Evolutionary conservation across 2,888 invertebrate genomes (phyloP).

Genomic region (Caenorhabditis afra): DNA sequence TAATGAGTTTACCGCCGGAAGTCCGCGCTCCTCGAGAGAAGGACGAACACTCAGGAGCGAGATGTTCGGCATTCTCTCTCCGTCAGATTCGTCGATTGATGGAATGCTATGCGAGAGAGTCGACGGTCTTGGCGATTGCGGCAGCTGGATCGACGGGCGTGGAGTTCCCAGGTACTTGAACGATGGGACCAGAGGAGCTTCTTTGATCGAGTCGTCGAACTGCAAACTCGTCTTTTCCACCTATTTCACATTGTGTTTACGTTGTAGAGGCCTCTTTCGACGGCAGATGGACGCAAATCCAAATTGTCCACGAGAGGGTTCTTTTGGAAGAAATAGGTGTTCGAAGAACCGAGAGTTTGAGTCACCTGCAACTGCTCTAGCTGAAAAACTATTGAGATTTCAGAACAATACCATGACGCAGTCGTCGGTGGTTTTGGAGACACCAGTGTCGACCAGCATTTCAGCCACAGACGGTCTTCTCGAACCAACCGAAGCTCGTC

Average conservation of each 20-base stretch:
- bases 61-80: slow-evolving; percentile 12
- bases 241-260: slow-evolving; percentile 2
- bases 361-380: slow-evolving; percentile 18
- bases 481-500: slow-evolving; percentile 40
- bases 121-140: slow-evolving; percentile 38
- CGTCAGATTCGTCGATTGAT: slow-evolving; percentile 34
- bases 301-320: slow-evolving; percentile 43
- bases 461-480: slow-evolving; percentile 52
- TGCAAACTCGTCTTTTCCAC: slow-evolving; percentile 10
- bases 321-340: slow-evolving; percentile 57
- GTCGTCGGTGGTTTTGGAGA: slow-evolving; percentile 26
- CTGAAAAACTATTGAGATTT: not conserved
- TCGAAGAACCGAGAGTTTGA: slow-evolving; percentile 58
- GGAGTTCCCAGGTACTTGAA: slow-evolving; percentile 41
- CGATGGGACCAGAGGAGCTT: slow-evolving; percentile 1
- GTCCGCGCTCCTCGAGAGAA: slow-evolving; percentile 40
- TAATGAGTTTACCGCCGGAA: slow-evolving; percentile 33
- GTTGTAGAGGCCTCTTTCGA: slow-evolving; percentile 52
- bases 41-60: slow-evolving; percentile 11
- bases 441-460: slow-evolving; percentile 47
- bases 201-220: slow-evolving; percentile 57
- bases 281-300: slow-evolving; percentile 47
- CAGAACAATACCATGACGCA: slow-evolving; percentile 43
- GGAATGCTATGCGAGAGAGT: slow-evolving; percentile 15
- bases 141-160: slow-evolving; percentile 46